A percentile compares a stretch with the other conserved stretches of the same genome.
Conservation (phyloP, 2,113 vertebrate genomes). For the Pelodiscus sinensis region DNA sequence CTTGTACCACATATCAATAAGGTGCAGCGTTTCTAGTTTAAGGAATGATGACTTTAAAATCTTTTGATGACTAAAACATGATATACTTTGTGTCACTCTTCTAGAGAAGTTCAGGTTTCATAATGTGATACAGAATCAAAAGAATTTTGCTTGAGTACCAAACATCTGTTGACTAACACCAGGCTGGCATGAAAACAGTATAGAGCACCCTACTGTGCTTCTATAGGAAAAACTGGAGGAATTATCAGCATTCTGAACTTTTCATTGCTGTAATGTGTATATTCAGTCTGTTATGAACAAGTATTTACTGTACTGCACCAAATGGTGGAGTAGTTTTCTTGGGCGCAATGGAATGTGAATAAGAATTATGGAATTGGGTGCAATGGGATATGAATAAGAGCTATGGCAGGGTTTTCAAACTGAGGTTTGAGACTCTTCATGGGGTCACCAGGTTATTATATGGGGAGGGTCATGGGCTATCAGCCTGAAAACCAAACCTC, state of each 20-base stretch:
- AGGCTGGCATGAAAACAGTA: conserved; percentile 16
- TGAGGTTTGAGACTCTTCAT: too few relatives aligned
- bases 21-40: conserved; percentile 58
- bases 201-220: background rate
- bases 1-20: conserved; percentile 54
- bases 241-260: conserved; percentile 50
- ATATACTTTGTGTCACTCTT: conserved; percentile 43
- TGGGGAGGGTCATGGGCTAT: too few relatives aligned
- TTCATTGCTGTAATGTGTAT: conserved; percentile 32
- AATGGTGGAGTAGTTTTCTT: conserved; percentile 1
- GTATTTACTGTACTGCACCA: background rate
- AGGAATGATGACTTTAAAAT: conserved; percentile 61
- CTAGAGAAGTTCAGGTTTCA: conserved; percentile 42
- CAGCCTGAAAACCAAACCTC: too few relatives aligned
- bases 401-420: too few relatives aligned
- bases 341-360: background rate
- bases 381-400: too few relatives aligned
- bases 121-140: conserved; percentile 50
- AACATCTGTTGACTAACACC: conserved; percentile 42
- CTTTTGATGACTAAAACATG: conserved; percentile 64
- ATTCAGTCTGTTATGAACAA: conserved; percentile 27
- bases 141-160: conserved; percentile 40
- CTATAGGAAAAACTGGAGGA: background rate
- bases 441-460: too few relatives aligned
- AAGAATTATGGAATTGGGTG: too few relatives aligned